Base-by-base conservation (phyloP, 2,113 vertebrate species). In the Varanus komodoensis region DNA sequence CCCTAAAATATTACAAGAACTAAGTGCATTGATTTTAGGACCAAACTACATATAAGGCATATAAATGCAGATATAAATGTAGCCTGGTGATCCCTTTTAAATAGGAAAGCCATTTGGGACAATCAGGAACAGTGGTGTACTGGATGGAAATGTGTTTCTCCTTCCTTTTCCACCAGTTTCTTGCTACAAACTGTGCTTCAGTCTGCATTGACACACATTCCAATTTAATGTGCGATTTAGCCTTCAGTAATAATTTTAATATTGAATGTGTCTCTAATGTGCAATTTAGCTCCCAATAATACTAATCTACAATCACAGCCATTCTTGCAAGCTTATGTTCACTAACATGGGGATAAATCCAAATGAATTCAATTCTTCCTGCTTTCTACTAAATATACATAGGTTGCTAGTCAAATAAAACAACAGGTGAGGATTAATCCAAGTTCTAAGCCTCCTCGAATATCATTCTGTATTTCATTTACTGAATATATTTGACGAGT, bases 401-500 rank as follows among this genome's bases (percentile, higher is more conserved):
- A 34, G 71, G 29, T 74, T 75, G n/a, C 34, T 38, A 15, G 17
- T 75, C 74, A 75, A 75, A 75, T 75, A 38, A 15, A n/a, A 75
- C 4, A 34, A 6, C 74, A 75, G n/a, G 7, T 38, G 34, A 38
- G 3, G n/a, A 34, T 38, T 34, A 38, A 75, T 38, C n/a, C 34
- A 38, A 4, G n/a, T 19, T 75, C n/a, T 17, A 38, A 75, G 17
- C 12, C 74, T 75, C n/a, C n/a, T 38, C n/a, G n/a, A 38, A 38
- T 75, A 87, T 94, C 91, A 68, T 68, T 86, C 29, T 86, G 15
- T 82, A 38, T 34, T 75, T 91, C 12, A 0, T n/a, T 87, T 79
- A 44, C 93, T 95, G 92, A 73, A 81, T 91, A 92, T 92, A 90
- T 8, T 44, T 68, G 67, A 48, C 79, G 23, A 69, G 82, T 23